Evolutionary conservation across 1,140 invertebrate species (phyloP).

Genomic region (Pogonomyrmex barbatus): DNA sequence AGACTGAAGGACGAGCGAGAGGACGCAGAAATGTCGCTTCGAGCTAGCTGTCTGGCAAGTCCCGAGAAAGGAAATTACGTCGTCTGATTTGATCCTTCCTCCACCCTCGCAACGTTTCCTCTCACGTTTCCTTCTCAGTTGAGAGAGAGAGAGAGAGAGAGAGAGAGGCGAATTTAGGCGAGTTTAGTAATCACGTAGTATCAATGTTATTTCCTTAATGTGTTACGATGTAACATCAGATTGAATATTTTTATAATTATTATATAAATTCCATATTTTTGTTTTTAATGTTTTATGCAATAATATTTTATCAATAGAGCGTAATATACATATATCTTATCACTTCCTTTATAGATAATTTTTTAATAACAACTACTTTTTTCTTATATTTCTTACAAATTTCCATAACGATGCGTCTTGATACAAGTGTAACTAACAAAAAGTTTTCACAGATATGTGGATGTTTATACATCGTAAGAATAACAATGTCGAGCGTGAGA

Average conservation of each 20-base stretch:
- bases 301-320: not conserved
- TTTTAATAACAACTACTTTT: not conserved
- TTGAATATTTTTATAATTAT: not conserved
- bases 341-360: not conserved
- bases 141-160: too few species aligned
- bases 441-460: not conserved
- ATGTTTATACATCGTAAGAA: not conserved
- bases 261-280: not conserved
- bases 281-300: conserved; percentile 3
- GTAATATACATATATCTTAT: not conserved
- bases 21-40: conserved; percentile 76
- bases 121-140: too few species aligned
- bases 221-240: not conserved
- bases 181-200: not conserved
- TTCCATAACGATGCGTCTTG: not conserved
- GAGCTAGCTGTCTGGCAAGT: conserved; percentile 69
- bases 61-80: conserved; percentile 82
- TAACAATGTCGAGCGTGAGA: conserved; percentile 43
- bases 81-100: conserved; percentile 79
- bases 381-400: not conserved
- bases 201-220: not conserved
- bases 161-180: not conserved
- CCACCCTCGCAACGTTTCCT: conserved; percentile 71
- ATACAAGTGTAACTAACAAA: conserved; percentile 9
- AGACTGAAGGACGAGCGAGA: conserved; percentile 73